Evolutionary conservation across 2,888 invertebrate genomes (phyloP).

Genomic region (Acronicta psi): DNA sequence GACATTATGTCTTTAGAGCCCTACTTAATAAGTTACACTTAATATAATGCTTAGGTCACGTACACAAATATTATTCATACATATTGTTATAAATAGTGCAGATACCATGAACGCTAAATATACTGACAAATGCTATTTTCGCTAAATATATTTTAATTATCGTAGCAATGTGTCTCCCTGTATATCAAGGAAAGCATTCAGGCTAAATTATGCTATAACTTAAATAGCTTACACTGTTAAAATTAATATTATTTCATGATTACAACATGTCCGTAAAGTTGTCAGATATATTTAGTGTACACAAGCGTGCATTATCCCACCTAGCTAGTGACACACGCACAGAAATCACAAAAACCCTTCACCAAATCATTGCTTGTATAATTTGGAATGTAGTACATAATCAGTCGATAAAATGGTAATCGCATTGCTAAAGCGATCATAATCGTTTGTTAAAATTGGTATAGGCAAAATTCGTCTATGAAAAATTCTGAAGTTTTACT

Average conservation of each 20-base stretch:
- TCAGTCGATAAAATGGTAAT: constrained; percentile 49
- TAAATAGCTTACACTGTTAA: constrained; percentile 10
- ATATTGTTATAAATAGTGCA: constrained; percentile 22
- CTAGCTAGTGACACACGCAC: constrained; percentile 48
- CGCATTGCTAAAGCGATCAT: constrained; percentile 21
- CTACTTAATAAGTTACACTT: constrained; percentile 64
- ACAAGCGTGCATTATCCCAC: constrained; percentile 40
- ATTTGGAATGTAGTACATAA: constrained; percentile 57
- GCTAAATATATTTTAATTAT: constrained; percentile 14
- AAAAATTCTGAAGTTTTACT: not conserved
- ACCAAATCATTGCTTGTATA: constrained; percentile 28
- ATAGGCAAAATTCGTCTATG: not conserved
- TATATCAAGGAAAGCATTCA: constrained; percentile 29
- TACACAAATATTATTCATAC: constrained; percentile 59
- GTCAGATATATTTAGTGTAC: constrained; percentile 35
- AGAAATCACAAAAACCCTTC: constrained; percentile 54
- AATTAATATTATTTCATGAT: constrained; percentile 8
- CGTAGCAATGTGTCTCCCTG: constrained; percentile 27
- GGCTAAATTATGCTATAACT: constrained; percentile 11
- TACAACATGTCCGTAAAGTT: constrained; percentile 2
- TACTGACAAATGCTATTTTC: not conserved
- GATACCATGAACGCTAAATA: constrained; percentile 38
- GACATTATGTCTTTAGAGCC: constrained; percentile 21
- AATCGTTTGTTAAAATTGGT: constrained; percentile 9
- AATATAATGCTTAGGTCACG: constrained; percentile 56